Evolutionary conservation across 2,888 invertebrate genomes (phyloP).

Genomic region (Laspeyria flexula): DNA sequence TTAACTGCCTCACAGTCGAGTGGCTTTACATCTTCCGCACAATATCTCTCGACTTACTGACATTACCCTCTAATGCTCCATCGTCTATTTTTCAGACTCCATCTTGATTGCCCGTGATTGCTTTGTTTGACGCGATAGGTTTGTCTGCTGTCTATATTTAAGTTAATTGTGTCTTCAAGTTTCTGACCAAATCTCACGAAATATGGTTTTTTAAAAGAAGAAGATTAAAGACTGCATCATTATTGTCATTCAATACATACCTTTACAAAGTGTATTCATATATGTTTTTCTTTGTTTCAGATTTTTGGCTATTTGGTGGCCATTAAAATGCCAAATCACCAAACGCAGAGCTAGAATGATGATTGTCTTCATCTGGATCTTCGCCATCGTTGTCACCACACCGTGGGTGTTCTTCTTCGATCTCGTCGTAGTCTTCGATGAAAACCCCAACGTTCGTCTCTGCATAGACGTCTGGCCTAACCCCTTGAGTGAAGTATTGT

Average conservation of each 20-base stretch:
- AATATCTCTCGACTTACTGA: constrained; percentile 30
- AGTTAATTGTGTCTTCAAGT: background rate
- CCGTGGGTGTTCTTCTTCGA: constrained; percentile 97
- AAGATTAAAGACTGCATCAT: too few species aligned
- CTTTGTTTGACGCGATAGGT: background rate
- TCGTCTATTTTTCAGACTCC: constrained; percentile 29
- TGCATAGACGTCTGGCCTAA: constrained; percentile 96
- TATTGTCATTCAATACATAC: too few species aligned
- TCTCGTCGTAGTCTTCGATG: constrained; percentile 90
- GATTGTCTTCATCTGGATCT: constrained; percentile 96
- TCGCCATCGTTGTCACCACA: constrained; percentile 93
- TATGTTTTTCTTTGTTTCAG: constrained; percentile 87
- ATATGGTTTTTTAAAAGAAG: too few species aligned
- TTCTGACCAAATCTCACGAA: background rate
- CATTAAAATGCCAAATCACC: constrained; percentile 95
- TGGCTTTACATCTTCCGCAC: constrained; percentile 40
- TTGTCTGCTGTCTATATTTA: background rate
- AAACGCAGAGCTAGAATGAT: constrained; percentile 94
- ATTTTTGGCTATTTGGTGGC: constrained; percentile 98
- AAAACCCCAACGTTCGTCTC: constrained; percentile 90
- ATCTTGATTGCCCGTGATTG: constrained; percentile 15
- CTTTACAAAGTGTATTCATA: too few species aligned
- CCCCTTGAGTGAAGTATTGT: constrained; percentile 92
- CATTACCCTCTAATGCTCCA: constrained; percentile 31
- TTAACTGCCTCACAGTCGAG: constrained; percentile 33